Percentiles rank a stretch among this genome's conserved stretches.
phyloP scores from a whole-genome alignment of 2,797 vertebrate genomes.

The Apogon hyalosoma region DNA sequence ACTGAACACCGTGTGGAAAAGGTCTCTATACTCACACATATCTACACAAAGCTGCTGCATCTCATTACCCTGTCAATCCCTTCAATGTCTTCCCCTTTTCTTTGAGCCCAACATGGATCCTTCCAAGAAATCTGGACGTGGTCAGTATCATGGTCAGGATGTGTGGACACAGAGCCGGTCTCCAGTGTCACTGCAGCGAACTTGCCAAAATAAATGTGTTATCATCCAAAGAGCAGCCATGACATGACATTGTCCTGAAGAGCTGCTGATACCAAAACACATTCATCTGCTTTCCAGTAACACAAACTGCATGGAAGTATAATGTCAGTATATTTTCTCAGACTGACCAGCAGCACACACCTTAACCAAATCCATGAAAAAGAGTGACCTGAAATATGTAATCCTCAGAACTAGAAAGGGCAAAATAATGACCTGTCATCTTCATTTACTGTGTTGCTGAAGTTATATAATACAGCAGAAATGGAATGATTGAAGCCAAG shows the following conservation, averaged over 20 bases:
- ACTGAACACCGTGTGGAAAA: conserved; percentile 2
- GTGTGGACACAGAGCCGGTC: conserved; percentile 22
- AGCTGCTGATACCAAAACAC: conserved; percentile 36
- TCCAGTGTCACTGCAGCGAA: conserved; percentile 2
- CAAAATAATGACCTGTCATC: conserved; percentile 23
- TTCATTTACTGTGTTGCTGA: conserved; percentile 10
- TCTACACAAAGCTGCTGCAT: background rate
- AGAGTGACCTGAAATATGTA: conserved; percentile 3
- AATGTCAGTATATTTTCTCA: conserved; percentile 3
- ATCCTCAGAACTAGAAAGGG: background rate
- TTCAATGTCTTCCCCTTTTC: background rate
- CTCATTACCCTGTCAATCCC: conserved; percentile 4
- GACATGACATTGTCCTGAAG: conserved; percentile 30
- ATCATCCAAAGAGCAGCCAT: conserved; percentile 46
- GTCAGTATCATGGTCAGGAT: conserved; percentile 26
- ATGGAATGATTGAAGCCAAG: conserved; percentile 20
- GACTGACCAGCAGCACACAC: background rate
- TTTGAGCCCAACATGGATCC: conserved; percentile 7
- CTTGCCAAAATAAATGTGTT: conserved; percentile 42
- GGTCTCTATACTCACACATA: background rate
- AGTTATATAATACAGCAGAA: conserved; percentile 24
- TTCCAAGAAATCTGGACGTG: conserved; percentile 28
- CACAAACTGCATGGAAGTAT: conserved; percentile 16
- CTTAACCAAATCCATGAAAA: background rate
- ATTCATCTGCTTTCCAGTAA: conserved; percentile 24